phyloP scores from a whole-genome alignment of 92 coral and sea anemone genomes.

The Ricordea florida region DNA sequence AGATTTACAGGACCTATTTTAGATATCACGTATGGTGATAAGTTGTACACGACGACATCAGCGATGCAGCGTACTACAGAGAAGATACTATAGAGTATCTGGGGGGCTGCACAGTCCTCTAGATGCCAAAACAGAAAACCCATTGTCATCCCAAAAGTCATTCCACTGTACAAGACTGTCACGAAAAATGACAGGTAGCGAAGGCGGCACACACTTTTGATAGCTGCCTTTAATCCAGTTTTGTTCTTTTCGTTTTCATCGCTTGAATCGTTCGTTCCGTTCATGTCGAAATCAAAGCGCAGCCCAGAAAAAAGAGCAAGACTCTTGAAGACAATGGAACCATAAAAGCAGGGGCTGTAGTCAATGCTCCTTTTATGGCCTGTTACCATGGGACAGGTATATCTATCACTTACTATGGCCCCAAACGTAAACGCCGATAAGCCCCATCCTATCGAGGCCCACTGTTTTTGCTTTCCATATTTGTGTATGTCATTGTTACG shows the following conservation, averaged over 20 bases:
- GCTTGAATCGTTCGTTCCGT: neutral
- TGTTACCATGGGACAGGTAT: conserved; percentile 20
- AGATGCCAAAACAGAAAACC: conserved; percentile 71
- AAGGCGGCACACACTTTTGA: neutral
- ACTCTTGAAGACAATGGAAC: conserved; percentile 28
- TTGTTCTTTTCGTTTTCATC: neutral
- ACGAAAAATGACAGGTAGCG: conserved; percentile 25
- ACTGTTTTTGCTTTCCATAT: conserved; percentile 64
- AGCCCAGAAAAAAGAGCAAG: conserved; percentile 44
- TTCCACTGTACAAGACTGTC: conserved; percentile 47
- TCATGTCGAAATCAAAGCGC: conserved; percentile 26
- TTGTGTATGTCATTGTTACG: conserved; percentile 52
- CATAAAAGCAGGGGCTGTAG: conserved; percentile 50
- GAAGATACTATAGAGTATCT: conserved; percentile 61
- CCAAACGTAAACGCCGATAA: conserved; percentile 67
- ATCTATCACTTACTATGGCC: conserved; percentile 38
- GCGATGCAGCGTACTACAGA: conserved; percentile 58
- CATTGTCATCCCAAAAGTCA: conserved; percentile 43
- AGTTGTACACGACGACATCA: conserved; percentile 59
- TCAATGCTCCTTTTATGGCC: conserved; percentile 27
- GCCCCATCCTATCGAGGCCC: conserved; percentile 76
- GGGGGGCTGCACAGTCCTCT: conserved; percentile 60
- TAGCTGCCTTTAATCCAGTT: neutral
- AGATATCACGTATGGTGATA: conserved; percentile 55
- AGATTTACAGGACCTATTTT: conserved; percentile 53